Evolutionary conservation across 2,888 invertebrate species (phyloP).

Genomic region (Nomada hirtipes): DNA sequence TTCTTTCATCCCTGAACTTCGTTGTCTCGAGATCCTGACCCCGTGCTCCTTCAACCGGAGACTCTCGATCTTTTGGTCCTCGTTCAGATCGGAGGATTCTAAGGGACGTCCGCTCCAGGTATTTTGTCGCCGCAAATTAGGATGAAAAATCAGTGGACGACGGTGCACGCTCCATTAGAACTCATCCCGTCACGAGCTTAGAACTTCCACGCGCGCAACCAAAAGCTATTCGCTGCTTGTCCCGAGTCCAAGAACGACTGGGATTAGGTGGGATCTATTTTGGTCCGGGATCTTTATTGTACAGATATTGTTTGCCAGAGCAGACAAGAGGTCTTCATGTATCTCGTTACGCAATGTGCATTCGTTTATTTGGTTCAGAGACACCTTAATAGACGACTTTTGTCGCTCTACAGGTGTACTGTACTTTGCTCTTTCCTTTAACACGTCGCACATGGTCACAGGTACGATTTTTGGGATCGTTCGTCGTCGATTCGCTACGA

Average conservation of each 20-base stretch:
- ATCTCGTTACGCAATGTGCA: too few relatives aligned
- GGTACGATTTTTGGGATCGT: too few relatives aligned
- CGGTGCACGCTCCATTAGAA: slow-evolving; percentile 57
- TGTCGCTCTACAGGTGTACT: too few relatives aligned
- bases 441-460: too few relatives aligned
- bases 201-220: background rate
- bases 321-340: too few relatives aligned
- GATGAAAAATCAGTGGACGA: slow-evolving; percentile 63
- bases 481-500: too few relatives aligned
- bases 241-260: background rate
- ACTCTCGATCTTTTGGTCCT: slow-evolving; percentile 6
- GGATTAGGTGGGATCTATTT: slow-evolving; percentile 30
- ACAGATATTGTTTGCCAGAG: too few relatives aligned
- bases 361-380: too few relatives aligned
- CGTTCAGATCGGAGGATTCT: slow-evolving; percentile 14
- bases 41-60: background rate
- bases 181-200: slow-evolving; percentile 15
- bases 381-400: too few relatives aligned
- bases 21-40: background rate
- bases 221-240: slow-evolving; percentile 35
- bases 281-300: background rate
- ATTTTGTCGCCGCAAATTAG: slow-evolving; percentile 68
- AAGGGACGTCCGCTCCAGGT: slow-evolving; percentile 32
- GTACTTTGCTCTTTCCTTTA: too few relatives aligned
- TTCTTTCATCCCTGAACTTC: slow-evolving; percentile 9